Conservation (phyloP, 2,797 vertebrate genomes). For the Silurus aristotelis region DNA sequence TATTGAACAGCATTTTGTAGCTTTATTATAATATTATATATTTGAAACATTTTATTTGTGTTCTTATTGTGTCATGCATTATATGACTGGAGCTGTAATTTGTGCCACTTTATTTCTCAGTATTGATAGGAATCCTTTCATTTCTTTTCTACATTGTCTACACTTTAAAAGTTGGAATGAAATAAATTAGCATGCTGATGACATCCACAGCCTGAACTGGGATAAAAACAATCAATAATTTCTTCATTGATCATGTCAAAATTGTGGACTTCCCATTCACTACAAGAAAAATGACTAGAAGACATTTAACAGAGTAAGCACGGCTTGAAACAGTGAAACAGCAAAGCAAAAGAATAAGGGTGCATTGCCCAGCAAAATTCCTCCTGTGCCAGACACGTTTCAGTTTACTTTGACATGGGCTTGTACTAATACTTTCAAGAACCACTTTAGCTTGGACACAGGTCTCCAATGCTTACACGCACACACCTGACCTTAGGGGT, state of each 20-base stretch:
- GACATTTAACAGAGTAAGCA: background rate
- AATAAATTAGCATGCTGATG: background rate
- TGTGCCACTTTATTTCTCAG: background rate
- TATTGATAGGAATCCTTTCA: background rate
- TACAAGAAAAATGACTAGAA: background rate
- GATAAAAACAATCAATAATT: background rate
- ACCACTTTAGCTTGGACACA: conserved; percentile 69
- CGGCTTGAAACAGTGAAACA: background rate
- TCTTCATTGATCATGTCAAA: background rate
- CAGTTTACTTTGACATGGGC: conserved; percentile 68
- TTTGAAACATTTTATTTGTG: background rate
- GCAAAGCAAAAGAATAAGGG: background rate
- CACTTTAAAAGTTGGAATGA: background rate
- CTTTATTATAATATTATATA: background rate
- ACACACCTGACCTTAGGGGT: conserved; percentile 73
- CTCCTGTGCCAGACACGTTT: conserved; percentile 66
- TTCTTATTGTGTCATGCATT: background rate
- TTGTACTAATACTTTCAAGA: conserved; percentile 73
- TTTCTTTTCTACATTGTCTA: background rate
- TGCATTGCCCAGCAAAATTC: conserved; percentile 52
- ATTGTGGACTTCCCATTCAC: background rate
- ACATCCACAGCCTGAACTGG: background rate
- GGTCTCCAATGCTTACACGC: conserved; percentile 71
- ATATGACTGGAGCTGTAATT: background rate
- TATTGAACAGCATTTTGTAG: background rate